phyloP scores from a whole-genome alignment of 2,888 invertebrate genomes.

The Eulithis prunata region DNA sequence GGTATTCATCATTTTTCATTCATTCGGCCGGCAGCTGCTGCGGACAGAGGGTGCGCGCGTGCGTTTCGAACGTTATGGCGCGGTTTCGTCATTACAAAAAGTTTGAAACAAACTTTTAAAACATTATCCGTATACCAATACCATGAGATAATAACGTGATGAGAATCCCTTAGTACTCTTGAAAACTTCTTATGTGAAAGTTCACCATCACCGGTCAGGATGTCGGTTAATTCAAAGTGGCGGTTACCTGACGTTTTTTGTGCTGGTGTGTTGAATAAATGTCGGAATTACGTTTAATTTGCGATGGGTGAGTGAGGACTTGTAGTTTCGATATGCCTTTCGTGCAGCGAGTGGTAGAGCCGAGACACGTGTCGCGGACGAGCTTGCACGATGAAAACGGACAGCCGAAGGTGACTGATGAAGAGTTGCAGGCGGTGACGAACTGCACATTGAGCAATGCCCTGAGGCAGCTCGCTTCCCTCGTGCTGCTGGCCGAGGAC shows the following conservation, averaged over 20 bases:
- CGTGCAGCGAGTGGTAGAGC: constrained; percentile 92
- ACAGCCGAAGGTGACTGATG: constrained; percentile 85
- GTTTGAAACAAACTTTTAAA: constrained; percentile 73
- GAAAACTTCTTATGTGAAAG: constrained; percentile 67
- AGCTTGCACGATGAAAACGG: constrained; percentile 85
- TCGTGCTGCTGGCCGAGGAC: constrained; percentile 92
- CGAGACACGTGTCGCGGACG: constrained; percentile 90
- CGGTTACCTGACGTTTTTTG: constrained; percentile 85
- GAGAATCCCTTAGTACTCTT: constrained; percentile 50
- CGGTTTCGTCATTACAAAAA: constrained; percentile 75
- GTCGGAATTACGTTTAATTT: constrained; percentile 78
- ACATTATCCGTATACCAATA: constrained; percentile 53
- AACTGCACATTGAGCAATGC: constrained; percentile 94
- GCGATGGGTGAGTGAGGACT: constrained; percentile 77
- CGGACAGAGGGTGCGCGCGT: constrained; percentile 44
- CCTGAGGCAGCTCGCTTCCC: constrained; percentile 92
- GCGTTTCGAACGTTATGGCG: constrained; percentile 65
- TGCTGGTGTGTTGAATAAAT: constrained; percentile 81
- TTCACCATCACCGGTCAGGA: constrained; percentile 76
- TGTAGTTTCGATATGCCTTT: constrained; percentile 90
- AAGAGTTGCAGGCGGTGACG: constrained; percentile 93
- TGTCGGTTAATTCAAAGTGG: constrained; percentile 84
- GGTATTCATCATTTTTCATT: constrained; percentile 49
- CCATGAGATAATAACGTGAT: constrained; percentile 44
- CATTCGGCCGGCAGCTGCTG: constrained; percentile 71